phyloP scores from a whole-genome alignment of 2,888 invertebrate genomes.

The Mesoligia furuncula region DNA sequence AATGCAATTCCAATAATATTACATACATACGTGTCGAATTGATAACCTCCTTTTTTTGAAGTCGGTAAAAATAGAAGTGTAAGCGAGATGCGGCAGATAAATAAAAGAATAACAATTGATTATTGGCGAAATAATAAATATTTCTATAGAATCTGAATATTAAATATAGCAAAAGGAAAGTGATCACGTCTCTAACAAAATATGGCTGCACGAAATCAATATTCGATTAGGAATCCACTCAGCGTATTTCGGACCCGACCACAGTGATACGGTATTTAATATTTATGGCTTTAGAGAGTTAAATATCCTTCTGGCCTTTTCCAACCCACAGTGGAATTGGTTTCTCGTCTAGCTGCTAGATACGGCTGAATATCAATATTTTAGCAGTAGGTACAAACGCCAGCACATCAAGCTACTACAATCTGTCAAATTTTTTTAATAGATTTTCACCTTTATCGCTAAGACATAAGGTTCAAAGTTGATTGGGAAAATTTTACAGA shows the following conservation, averaged over 20 bases:
- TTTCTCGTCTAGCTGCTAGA: conserved; percentile 7
- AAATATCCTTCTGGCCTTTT: conserved; percentile 40
- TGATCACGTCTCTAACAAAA: conserved; percentile 25
- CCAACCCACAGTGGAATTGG: conserved; percentile 18
- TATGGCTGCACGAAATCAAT: conserved; percentile 53
- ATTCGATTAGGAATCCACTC: conserved; percentile 54
- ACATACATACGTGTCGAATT: no score
- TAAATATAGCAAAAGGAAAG: conserved; percentile 10
- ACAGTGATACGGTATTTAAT: conserved; percentile 38
- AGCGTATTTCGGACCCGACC: conserved; percentile 26
- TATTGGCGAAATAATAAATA: no score
- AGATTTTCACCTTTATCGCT: no score
- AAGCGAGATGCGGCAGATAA: not conserved
- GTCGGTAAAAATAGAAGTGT: not conserved
- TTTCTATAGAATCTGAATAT: conserved; percentile 11
- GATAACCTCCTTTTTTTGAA: no score
- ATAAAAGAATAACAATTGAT: not conserved
- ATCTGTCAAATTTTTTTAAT: no score
- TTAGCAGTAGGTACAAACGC: not conserved
- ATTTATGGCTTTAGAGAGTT: conserved; percentile 44
- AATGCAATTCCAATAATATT: no score
- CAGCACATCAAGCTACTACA: no score
- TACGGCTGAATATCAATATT: conserved; percentile 30
- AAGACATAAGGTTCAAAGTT: no score
- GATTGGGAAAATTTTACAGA: no score